Evolutionary conservation across 2,888 invertebrate genomes (phyloP).

Genomic region (Leucophenga maculata): DNA sequence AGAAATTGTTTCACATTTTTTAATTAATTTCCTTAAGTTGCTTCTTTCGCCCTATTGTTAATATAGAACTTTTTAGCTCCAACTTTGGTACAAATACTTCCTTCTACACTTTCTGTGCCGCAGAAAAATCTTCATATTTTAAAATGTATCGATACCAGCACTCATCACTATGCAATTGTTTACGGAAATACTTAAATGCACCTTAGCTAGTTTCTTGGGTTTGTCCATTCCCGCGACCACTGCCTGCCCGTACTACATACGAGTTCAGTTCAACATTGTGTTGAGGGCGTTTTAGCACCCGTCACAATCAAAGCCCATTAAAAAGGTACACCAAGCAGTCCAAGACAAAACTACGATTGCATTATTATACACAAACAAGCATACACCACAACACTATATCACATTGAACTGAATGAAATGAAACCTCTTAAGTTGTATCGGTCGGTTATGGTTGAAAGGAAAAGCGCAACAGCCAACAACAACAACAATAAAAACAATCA

Average conservation of each 20-base stretch:
- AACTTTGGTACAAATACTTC: no score
- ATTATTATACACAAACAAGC: background rate
- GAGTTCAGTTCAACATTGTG: background rate
- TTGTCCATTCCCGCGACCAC: constrained; percentile 12
- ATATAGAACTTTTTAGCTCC: no score
- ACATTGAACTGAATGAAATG: constrained; percentile 12
- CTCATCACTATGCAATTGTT: constrained; percentile 46
- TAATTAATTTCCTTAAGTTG: no score
- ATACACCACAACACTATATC: background rate
- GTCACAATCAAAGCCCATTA: background rate
- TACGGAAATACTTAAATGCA: constrained; percentile 46
- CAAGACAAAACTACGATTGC: background rate
- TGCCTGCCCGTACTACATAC: no score
- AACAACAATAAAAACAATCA: background rate
- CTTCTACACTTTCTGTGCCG: no score
- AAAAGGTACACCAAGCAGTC: constrained; percentile 37
- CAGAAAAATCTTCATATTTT: no score
- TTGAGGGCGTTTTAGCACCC: constrained; percentile 12
- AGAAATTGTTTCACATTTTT: no score
- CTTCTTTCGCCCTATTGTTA: no score
- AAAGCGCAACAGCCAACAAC: constrained; percentile 30
- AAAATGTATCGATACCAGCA: background rate
- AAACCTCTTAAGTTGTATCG: constrained; percentile 46
- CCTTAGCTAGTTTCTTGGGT: constrained; percentile 11
- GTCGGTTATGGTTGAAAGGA: constrained; percentile 45